Evolutionary conservation across 1,140 invertebrate genomes (phyloP).

Genomic region (Brachionus rotundiformis): DNA sequence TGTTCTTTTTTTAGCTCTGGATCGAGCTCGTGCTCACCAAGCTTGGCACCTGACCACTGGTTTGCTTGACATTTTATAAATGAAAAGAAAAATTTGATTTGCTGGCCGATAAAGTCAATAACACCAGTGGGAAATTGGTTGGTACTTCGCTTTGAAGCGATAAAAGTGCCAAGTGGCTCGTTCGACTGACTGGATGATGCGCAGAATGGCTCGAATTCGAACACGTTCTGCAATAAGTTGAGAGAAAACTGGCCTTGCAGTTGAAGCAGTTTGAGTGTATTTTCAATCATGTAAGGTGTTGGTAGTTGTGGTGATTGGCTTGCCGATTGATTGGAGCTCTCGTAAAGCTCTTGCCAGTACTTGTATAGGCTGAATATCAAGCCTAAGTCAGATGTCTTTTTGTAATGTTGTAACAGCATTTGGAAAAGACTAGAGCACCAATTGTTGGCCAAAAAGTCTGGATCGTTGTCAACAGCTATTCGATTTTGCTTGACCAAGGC

Average conservation of each 20-base stretch:
- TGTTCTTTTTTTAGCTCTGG: background rate
- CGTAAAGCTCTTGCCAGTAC: background rate
- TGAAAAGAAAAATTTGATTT: background rate
- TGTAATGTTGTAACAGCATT: background rate
- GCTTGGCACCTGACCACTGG: background rate
- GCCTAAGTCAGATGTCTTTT: background rate
- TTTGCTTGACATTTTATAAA: slow-evolving; percentile 10
- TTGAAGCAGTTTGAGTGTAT: slow-evolving; percentile 13
- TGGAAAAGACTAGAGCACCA: background rate
- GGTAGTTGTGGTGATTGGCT: background rate
- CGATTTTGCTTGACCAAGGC: slow-evolving; percentile 8
- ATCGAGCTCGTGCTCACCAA: slow-evolving; percentile 6
- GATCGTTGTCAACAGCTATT: background rate
- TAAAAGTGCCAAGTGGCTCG: background rate
- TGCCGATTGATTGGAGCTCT: background rate
- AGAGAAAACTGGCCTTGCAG: background rate
- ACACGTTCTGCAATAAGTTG: slow-evolving; percentile 10
- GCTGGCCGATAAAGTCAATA: background rate
- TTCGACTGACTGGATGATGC: background rate
- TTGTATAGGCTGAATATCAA: background rate
- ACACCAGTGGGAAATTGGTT: background rate
- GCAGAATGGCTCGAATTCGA: background rate
- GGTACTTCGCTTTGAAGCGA: background rate
- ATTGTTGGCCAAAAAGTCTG: background rate
- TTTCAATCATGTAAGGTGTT: background rate